Base-by-base conservation (phyloP, 30 jellyfish, hydroid and myxozoan species). In the Rhopilema esculentum region DNA sequence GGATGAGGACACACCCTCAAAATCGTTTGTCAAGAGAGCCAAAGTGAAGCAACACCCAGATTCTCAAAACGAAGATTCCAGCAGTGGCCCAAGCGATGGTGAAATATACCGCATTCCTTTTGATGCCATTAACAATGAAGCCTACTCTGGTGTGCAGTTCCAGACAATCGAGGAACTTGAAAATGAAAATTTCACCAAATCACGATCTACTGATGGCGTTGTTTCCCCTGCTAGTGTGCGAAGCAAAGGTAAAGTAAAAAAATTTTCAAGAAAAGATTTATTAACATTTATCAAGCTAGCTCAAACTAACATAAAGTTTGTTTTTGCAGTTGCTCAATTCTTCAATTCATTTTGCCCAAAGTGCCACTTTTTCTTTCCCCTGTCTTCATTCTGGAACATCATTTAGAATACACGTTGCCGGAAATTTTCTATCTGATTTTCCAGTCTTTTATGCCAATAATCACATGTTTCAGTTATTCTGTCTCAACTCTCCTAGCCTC, bases 71-170 rank as follows among this genome's bases (percentile, higher is more conserved):
- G 94, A 85, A 29, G 94, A 75, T 21, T 49, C 31, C 8, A 85
- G 88, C 40, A 87, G 76, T 85, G 83, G 88, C n/a, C 94, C 94
- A 0, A 73, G 88, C 61, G 94, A 85, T 17, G 88, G 94, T 1
- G 94, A 85, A 49, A 75, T 74, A 6, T 85, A 32, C 77, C 66
- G 66, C 49, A 66, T 66, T 1, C 88, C 94, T 9, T 21, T 29
- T 65, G 94, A 85, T 51, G 88, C 69, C 27, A 22, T 73, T 25
- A 28, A 8, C 19, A 61, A 25, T 19, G 88, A 85, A 0, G 52
- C 66, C 20, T 25, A 49, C 16, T 8, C 24, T 0, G 84, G 84
- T 2, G 31, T 0, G 20, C 72, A 18, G 27, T 85, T 85, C 74
- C 84, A 85, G 29, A 74, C 94, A 21, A 85, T 85, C 76, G 94